These are phyloP conservation scores for Cyclophora albipunctata DNA, from an alignment of 2,888 invertebrate genomes.

Conservation along the genomic window DNA sequence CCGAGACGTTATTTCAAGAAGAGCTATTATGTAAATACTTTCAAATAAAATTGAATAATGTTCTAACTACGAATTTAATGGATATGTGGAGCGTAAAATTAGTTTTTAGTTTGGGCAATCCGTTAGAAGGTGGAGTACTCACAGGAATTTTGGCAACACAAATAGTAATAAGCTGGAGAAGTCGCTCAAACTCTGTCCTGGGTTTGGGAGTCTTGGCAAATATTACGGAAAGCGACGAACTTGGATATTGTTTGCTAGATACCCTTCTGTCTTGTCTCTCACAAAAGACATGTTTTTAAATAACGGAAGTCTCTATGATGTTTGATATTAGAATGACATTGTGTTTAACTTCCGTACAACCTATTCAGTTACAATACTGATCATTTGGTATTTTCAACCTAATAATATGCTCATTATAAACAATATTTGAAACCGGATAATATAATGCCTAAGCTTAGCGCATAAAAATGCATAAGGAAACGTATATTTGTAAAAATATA, in stretches of 20 bases:
- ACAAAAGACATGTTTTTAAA: background rate
- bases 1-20: no score
- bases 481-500: slow-evolving; percentile 24
- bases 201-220: slow-evolving; percentile 54
- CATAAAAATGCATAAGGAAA: slow-evolving; percentile 2
- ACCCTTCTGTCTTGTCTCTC: slow-evolving; percentile 34
- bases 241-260: slow-evolving; percentile 61
- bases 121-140: slow-evolving; percentile 31
- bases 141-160: slow-evolving; percentile 51
- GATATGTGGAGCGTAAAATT: background rate
- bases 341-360: background rate
- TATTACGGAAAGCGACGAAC: slow-evolving; percentile 62
- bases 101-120: slow-evolving; percentile 23
- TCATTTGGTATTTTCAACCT: no score
- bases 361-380: no score
- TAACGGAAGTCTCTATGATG: no score
- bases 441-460: background rate
- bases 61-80: no score
- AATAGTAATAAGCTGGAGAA: slow-evolving; percentile 66
- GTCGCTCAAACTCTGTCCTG: slow-evolving; percentile 47
- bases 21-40: no score
- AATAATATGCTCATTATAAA: no score
- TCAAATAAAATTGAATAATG: no score
- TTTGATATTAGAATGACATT: background rate
- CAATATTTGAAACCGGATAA: no score